Evolutionary conservation across 2,113 vertebrate genomes (phyloP), one percentile per base, ranked within the genome.

Genomic region (Oriolus oriolus): DNA sequence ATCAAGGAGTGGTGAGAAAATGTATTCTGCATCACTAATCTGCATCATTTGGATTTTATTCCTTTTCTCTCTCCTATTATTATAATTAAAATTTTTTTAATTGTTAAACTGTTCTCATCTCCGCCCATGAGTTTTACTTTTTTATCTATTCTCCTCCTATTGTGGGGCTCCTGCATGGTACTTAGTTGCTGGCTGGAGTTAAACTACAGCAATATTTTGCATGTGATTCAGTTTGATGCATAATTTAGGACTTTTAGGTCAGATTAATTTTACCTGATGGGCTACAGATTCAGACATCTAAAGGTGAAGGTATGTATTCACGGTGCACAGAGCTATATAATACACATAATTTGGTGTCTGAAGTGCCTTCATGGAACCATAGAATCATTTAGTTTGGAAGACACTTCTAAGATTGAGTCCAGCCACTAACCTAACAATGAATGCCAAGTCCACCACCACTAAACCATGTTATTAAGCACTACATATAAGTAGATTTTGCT

Each of bases 331-430:
- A 37, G 21, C 5, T 59, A 19, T 17, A 28, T 22, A 75, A 53
- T 20, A 64, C 8, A 44, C 6, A 19, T 18, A 56, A 31, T n/a
- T 82, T 69, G 8, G 11, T 82, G 35, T 42, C 44, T 56, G 23
- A 74, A 60, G 1, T 4, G 17, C 2, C 8, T 52, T 56, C 45
- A 31, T 31, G 27, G 16, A 60, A 26, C 44, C 16, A 20, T 3
- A 49, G 41, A 37, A 87, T 47, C 21, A 14, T 83, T 77, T 47
- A 41, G 5, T 9, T 70, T 31, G 16, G 27, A 57, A 65, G 16
- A 28, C 2, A 2, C 15, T 44, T 75, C 52, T 59, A 64, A 41
- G 22, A 30, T 26, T 0, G 0, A 64, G 19, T 85, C 26, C 16
- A 70, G 8, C 22, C 9, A 5, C 57, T 76, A 81, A 49, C 3